Base-by-base conservation (phyloP, 2,113 vertebrate genomes). In the Oceanites oceanicus region DNA sequence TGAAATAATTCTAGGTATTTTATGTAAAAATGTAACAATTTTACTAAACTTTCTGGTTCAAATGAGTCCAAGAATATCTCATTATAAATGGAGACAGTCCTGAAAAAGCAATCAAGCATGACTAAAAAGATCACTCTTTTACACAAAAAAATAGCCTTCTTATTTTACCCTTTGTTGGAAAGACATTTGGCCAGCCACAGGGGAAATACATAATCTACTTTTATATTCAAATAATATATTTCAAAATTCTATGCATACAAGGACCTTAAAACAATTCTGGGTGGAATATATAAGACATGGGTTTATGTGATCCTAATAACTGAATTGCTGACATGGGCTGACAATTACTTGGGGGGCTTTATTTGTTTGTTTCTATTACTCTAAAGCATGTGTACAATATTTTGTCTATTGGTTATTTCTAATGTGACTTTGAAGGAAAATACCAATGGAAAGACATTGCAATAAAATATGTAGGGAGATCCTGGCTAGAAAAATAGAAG, bases 51-150 rank as follows among this genome's bases (percentile, higher is more conserved):
- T 98, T 98, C 98, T 98, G 96, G 97, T 98, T 98, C 97, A 98
- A 98, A 97, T 98, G 98, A 98, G 97, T 98, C 97, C 94, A 97
- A 98, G 97, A 98, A 98, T 97, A 98, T 98, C 98, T 98, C 98
- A 98, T 98, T 98, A 98, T 97, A 98, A 98, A 98, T 98, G 98
- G 98, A 97, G 98, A 98, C 98, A 96, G 97, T 98, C 97, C 98
- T 98, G 97, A 97, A 98, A 98, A 98, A 93, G 98, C 98, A 98
- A 97, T 95, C 98, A 98, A 98, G 97, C 98, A 97, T 98, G 97
- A 98, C 98, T 98, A 98, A 98, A 98, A 98, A 98, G 98, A 98
- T 98, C 98, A 98, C 98, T 98, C 98, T 98, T 98, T 98, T 98
- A 98, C 97, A 98, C 96, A 98, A 96, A 98, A 98, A 97, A 98